Evolutionary conservation across 2,113 vertebrate genomes (phyloP).

Genomic region (Lagopus leucura): DNA sequence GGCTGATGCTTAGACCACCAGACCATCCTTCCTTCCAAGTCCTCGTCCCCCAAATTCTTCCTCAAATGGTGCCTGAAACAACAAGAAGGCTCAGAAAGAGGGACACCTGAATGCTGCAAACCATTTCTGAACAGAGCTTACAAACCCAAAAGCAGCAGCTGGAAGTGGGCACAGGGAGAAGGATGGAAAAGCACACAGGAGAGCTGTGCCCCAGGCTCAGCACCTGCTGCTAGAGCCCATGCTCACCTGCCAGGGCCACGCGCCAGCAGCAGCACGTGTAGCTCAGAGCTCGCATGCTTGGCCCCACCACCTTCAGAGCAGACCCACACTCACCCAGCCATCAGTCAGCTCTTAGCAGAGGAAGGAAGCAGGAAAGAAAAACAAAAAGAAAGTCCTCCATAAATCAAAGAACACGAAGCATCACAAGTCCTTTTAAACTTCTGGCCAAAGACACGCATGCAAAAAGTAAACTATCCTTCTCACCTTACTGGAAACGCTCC

Average conservation of each 20-base stretch:
- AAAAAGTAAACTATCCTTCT: conserved; percentile 24
- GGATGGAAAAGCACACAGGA: not conserved
- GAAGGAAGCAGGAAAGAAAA: not conserved
- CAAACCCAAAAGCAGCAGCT: not conserved
- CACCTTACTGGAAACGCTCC: conserved; percentile 54
- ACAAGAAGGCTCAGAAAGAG: not conserved
- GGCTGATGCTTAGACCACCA: not conserved
- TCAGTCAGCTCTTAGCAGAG: not conserved
- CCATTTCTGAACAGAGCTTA: not conserved
- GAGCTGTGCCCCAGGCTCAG: not conserved
- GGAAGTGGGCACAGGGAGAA: not conserved
- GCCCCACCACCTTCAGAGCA: not conserved
- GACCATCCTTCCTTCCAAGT: not conserved
- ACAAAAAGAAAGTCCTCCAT: not conserved
- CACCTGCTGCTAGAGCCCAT: not conserved
- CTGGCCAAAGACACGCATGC: not conserved
- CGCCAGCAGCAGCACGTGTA: not conserved
- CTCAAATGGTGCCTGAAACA: not conserved
- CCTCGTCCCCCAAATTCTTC: not conserved
- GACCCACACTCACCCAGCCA: not conserved
- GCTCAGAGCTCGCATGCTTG: accelerated
- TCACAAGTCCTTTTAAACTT: not conserved
- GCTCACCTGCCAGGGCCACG: not conserved
- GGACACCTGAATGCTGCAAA: not conserved
- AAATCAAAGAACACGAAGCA: not conserved